Evolutionary conservation across 2,888 invertebrate genomes (phyloP).

Genomic region (Drosophila fungiperda): DNA sequence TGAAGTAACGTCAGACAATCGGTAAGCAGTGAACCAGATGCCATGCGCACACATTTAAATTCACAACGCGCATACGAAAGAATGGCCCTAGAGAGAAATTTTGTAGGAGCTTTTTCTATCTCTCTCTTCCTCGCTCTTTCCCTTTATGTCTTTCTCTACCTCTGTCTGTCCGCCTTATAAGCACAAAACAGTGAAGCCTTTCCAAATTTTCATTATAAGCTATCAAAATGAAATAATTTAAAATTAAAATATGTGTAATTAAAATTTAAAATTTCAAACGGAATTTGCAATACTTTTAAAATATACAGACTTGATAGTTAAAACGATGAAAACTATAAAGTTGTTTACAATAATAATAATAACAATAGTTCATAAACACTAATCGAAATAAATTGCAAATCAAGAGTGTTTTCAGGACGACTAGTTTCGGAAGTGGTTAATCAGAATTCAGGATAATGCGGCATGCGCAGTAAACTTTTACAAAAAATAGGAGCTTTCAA

Average conservation of each 20-base stretch:
- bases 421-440: not conserved
- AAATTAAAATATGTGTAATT: not conserved
- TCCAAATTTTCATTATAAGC: not conserved
- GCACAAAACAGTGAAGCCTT: not conserved
- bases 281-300: not conserved
- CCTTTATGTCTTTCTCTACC: not conserved
- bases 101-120: not conserved
- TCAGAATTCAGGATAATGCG: not conserved
- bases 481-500: conserved; percentile 39
- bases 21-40: not conserved
- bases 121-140: not conserved
- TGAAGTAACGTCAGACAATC: conserved; percentile 14
- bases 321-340: not conserved
- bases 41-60: conserved; percentile 50
- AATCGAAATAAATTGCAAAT: not conserved
- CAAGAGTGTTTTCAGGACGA: not conserved
- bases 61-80: conserved; percentile 66
- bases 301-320: not conserved
- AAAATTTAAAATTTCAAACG: not conserved
- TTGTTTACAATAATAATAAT: not conserved
- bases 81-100: conserved; percentile 23
- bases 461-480: conserved; percentile 25
- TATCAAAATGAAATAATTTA: not conserved
- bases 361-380: not conserved
- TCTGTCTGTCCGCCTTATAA: not conserved